Evolutionary conservation across 53 echinoderm and acorn worm genomes (phyloP), one percentile per base, ranked within the genome.

Genomic region (Temnopleurus reevesii): DNA sequence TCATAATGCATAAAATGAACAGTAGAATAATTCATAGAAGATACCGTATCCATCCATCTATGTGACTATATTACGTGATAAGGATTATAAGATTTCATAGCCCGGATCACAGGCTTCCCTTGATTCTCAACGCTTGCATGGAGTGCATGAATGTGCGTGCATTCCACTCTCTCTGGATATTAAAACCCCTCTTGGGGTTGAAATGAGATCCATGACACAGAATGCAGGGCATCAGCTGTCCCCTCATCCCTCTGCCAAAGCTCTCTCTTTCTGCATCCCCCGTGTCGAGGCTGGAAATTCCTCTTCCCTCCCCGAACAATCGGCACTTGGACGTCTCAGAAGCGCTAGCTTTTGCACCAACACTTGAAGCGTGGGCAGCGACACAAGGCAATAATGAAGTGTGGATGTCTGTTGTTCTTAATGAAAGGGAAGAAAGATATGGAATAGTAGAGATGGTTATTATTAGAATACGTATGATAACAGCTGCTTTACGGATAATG

Each of bases 391-490:
- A 71, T 71, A 41, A 41, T n/a, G 71, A 71, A 71, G 71, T 71
- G 71, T 71, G 41, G 71, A 71, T 38, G 71, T 71, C 71, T 71
- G 71, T 71, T 71, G 71, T 71, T 71, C 71, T 41, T n/a, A 71
- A 71, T 71, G 71, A 71, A 71, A 71, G 71, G 41, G 23, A 41
- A 71, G 71, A 71, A 43, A 71, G 71, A 41, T 19, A 21, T 71
- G 71, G 43, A 36, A 21, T 71, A 19, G n/a, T 21, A 41, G n/a
- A 71, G 71, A 71, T 38, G n/a, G 71, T 71, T 71, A 71, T 71
- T 71, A 71, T 71, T 71, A 71, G 71, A 66, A 41, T 71, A n/a
- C 41, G 71, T 71, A 71, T 71, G 71, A 71, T 71, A 71, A 71
- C 71, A 71, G 71, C 71, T 71, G 71, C 41, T 2, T 71, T 38